phyloP scores from a whole-genome alignment of 2,113 vertebrate species.

The Nothobranchius furzeri region DNA sequence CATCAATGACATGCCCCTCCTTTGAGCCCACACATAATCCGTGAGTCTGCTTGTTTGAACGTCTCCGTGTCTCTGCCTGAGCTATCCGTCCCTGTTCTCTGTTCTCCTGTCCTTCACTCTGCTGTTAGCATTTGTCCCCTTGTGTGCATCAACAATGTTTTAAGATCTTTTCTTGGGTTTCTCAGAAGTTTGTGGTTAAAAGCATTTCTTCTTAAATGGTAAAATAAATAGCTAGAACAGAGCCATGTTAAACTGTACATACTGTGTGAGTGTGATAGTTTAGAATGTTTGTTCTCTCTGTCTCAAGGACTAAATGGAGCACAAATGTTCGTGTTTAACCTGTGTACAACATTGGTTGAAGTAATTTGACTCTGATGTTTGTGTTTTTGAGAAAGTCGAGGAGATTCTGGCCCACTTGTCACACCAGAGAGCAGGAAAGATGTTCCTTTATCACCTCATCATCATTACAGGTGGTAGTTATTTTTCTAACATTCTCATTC shows the following conservation, averaged over 20 bases:
- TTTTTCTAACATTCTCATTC: too few relatives aligned
- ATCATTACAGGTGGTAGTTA: too few relatives aligned
- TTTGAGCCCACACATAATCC: slow-evolving; percentile 68
- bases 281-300: neutral
- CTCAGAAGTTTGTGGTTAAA: neutral
- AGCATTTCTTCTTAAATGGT: too few relatives aligned
- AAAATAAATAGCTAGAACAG: neutral
- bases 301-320: too few relatives aligned
- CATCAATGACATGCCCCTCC: slow-evolving; percentile 73
- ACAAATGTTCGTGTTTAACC: too few relatives aligned
- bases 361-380: too few relatives aligned
- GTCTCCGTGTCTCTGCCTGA: slow-evolving; percentile 28
- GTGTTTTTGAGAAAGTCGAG: too few relatives aligned
- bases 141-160: slow-evolving; percentile 3
- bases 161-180: neutral
- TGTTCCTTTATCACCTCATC: too few relatives aligned
- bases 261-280: neutral
- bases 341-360: too few relatives aligned
- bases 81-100: slow-evolving; percentile 30
- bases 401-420: too few relatives aligned
- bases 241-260: neutral
- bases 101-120: slow-evolving; percentile 28
- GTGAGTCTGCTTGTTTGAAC: slow-evolving; percentile 51
- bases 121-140: slow-evolving; percentile 9
- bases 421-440: too few relatives aligned